Percentiles rank a stretch among this genome's conserved stretches.
Conservation (phyloP, 2,113 vertebrate species). For the Nettapus auritus region DNA sequence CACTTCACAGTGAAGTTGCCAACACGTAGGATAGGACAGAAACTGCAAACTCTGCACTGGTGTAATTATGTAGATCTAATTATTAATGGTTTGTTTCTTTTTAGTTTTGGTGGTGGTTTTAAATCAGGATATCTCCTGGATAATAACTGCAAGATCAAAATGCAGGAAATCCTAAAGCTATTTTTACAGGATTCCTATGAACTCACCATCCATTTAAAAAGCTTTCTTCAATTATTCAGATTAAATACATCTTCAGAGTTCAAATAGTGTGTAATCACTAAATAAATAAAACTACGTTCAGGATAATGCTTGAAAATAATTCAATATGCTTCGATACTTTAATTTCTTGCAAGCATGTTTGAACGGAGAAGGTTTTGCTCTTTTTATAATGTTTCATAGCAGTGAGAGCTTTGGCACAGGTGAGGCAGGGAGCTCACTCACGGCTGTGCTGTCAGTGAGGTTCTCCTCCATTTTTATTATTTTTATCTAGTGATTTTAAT, state of each 20-base stretch:
- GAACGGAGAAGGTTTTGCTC: neutral
- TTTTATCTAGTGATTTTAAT: neutral
- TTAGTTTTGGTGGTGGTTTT: neutral
- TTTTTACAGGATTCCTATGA: neutral
- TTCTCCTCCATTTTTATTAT: neutral
- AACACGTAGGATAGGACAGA: neutral
- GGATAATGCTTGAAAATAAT: neutral
- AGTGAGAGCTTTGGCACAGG: slow-evolving; percentile 38
- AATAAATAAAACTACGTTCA: neutral
- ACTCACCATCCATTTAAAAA: neutral
- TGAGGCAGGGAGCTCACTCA: slow-evolving; percentile 8
- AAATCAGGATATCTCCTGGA: neutral
- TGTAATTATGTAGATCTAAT: neutral
- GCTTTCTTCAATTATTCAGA: neutral
- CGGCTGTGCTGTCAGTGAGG: slow-evolving; percentile 28
- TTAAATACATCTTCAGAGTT: neutral
- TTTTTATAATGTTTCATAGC: slow-evolving; percentile 8
- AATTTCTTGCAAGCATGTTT: neutral
- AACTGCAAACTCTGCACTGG: neutral
- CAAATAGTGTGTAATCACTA: neutral
- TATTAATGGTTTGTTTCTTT: neutral
- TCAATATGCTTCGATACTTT: neutral
- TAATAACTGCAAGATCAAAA: neutral
- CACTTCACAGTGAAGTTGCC: neutral
- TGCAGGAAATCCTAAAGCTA: neutral